Evolutionary conservation across 1,140 invertebrate genomes (phyloP).

Genomic region (Drosophila bipectinata): DNA sequence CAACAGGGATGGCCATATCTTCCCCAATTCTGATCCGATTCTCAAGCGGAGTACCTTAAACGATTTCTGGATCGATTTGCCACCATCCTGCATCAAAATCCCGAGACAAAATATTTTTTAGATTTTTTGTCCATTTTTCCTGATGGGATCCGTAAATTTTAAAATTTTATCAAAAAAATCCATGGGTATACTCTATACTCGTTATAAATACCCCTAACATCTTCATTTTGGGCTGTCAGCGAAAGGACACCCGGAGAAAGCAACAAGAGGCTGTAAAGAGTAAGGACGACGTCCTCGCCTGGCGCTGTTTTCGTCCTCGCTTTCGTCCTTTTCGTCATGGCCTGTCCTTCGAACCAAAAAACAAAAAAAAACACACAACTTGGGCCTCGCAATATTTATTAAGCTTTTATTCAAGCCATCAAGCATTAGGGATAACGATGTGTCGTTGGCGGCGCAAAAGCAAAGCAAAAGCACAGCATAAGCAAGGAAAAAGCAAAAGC

Average conservation of each 20-base stretch:
- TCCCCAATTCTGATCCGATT: too few relatives aligned
- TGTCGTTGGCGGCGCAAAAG: slow-evolving; percentile 34
- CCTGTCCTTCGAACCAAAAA: slow-evolving; percentile 34
- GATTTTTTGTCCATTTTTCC: too few relatives aligned
- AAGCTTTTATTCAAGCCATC: slow-evolving; percentile 78
- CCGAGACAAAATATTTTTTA: too few relatives aligned
- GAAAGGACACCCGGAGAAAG: slow-evolving; percentile 17
- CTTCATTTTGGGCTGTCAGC: slow-evolving; percentile 15
- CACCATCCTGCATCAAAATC: too few relatives aligned
- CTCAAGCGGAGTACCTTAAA: too few relatives aligned
- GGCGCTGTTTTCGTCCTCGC: neutral
- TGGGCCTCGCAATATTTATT: slow-evolving; percentile 69
- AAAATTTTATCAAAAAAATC: neutral
- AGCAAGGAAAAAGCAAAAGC: slow-evolving; percentile 27
- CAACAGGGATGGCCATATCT: too few relatives aligned
- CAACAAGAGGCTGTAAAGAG: slow-evolving; percentile 6
- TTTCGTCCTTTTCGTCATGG: slow-evolving; percentile 3
- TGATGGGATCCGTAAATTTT: too few relatives aligned
- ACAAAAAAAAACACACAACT: slow-evolving; percentile 10
- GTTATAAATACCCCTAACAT: neutral
- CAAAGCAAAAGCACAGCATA: neutral
- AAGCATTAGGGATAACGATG: slow-evolving; percentile 76
- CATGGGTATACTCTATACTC: neutral
- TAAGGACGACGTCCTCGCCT: slow-evolving; percentile 27
- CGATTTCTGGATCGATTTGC: too few relatives aligned